Evolutionary conservation across 2,888 invertebrate species (phyloP).

Genomic region (Caenorhabditis auriculariae): DNA sequence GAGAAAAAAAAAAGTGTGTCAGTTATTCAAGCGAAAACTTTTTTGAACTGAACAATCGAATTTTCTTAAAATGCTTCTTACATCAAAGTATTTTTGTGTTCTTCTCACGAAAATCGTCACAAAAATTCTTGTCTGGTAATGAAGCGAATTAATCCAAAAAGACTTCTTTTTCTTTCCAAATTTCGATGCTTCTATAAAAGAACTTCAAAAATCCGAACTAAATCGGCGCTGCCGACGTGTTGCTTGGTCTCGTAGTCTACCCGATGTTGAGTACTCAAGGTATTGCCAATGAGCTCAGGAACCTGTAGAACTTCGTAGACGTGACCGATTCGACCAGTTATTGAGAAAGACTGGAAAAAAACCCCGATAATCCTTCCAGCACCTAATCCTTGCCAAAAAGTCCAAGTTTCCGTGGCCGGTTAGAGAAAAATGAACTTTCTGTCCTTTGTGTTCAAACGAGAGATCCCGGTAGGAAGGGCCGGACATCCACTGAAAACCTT

Average conservation of each 20-base stretch:
- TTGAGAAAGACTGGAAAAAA: conserved; percentile 30
- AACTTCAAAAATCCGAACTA: conserved; percentile 2
- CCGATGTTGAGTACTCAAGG: conserved; percentile 18
- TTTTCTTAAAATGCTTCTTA: background rate
- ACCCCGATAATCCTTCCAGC: too few species aligned
- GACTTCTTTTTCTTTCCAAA: background rate
- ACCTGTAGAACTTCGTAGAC: conserved; percentile 49
- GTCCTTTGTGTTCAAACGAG: conserved; percentile 34
- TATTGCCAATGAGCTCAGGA: conserved; percentile 21
- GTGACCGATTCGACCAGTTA: conserved; percentile 46
- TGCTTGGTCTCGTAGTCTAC: conserved; percentile 53
- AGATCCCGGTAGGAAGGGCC: conserved; percentile 27
- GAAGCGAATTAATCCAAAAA: conserved; percentile 1
- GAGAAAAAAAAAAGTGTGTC: too few species aligned
- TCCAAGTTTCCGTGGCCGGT: conserved; percentile 44
- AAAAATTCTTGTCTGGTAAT: too few species aligned
- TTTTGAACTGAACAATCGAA: background rate
- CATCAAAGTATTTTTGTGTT: background rate
- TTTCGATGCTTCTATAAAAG: background rate
- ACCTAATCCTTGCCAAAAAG: conserved; percentile 32
- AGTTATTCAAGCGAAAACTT: too few species aligned
- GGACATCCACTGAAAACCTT: conserved; percentile 21
- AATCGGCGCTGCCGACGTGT: conserved; percentile 43
- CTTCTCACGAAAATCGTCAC: too few species aligned
- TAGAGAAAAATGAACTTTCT: conserved; percentile 39